A percentile compares a stretch with the other conserved stretches of the same genome.
Evolutionary conservation across 2,888 invertebrate species (phyloP).

Genomic region (Ellobium chinense): DNA sequence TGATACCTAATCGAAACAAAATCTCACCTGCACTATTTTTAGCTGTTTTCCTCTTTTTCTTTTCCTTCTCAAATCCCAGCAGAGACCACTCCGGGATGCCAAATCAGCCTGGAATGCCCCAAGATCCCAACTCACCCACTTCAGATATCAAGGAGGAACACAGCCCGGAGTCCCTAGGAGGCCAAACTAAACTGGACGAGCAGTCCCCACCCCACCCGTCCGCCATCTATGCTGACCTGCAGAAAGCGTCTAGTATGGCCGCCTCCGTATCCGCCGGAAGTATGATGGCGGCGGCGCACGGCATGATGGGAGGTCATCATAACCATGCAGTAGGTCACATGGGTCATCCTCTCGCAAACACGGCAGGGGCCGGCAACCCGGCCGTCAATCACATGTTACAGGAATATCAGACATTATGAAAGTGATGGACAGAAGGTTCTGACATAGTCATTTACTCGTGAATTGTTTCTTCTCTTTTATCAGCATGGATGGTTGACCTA

Average conservation of each 20-base stretch:
- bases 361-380: constrained; percentile 1
- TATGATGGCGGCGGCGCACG: constrained; percentile 40
- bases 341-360: constrained; percentile 32
- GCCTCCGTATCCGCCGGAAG: constrained; percentile 38
- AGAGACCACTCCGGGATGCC: constrained; percentile 48
- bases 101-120: constrained; percentile 41
- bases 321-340: constrained; percentile 21
- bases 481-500: neutral
- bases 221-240: constrained; percentile 67
- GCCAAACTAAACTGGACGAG: constrained; percentile 69
- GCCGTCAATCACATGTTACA: constrained; percentile 36
- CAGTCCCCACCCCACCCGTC: constrained; percentile 55
- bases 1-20: too few relatives aligned
- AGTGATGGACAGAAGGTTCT: neutral
- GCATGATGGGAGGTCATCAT: constrained; percentile 36
- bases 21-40: too few relatives aligned
- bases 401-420: constrained; percentile 53
- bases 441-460: neutral
- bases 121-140: constrained; percentile 56
- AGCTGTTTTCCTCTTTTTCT: too few relatives aligned
- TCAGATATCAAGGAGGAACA: constrained; percentile 68
- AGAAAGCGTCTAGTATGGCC: constrained; percentile 57
- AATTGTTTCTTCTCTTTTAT: neutral
- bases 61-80: too few relatives aligned
- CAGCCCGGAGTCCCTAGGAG: constrained; percentile 67